These are phyloP conservation scores for Gymnobelideus leadbeateri DNA, from an alignment of 2,113 vertebrate species.

Conservation along the genomic window DNA sequence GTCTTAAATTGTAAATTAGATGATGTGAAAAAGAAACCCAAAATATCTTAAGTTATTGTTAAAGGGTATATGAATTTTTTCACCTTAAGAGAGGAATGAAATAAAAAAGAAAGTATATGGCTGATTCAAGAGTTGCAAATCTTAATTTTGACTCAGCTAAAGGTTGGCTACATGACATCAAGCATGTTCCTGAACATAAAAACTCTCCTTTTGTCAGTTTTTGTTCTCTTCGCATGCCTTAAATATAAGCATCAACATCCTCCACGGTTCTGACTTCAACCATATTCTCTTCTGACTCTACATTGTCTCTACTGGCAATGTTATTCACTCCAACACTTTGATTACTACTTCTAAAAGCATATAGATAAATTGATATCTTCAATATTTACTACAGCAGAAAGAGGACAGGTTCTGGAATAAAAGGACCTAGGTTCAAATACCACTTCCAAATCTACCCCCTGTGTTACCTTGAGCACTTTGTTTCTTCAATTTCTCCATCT, in stretches of 20 bases:
- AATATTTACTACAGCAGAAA: neutral
- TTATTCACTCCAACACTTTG: neutral
- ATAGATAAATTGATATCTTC: neutral
- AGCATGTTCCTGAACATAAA: neutral
- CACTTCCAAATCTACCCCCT: neutral
- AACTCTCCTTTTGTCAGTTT: neutral
- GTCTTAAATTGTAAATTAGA: slow-evolving; percentile 43
- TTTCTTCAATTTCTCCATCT: neutral
- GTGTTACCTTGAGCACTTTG: neutral
- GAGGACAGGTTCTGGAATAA: neutral
- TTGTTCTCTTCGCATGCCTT: neutral
- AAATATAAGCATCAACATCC: neutral
- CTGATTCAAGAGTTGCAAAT: slow-evolving; percentile 9
- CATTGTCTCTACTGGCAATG: neutral
- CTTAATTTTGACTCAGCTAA: slow-evolving; percentile 41
- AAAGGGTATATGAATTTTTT: neutral
- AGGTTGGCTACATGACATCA: slow-evolving; percentile 1
- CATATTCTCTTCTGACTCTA: neutral
- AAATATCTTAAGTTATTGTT: slow-evolving; percentile 46
- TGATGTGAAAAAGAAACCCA: slow-evolving; percentile 24
- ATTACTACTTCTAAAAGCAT: neutral
- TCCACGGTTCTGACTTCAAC: neutral
- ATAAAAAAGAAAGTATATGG: slow-evolving; percentile 47
- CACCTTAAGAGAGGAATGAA: neutral
- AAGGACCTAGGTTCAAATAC: neutral